These are phyloP conservation scores for Venustoraphidia nigricollis DNA, from an alignment of 2,888 invertebrate genomes.

Conservation along the genomic window DNA sequence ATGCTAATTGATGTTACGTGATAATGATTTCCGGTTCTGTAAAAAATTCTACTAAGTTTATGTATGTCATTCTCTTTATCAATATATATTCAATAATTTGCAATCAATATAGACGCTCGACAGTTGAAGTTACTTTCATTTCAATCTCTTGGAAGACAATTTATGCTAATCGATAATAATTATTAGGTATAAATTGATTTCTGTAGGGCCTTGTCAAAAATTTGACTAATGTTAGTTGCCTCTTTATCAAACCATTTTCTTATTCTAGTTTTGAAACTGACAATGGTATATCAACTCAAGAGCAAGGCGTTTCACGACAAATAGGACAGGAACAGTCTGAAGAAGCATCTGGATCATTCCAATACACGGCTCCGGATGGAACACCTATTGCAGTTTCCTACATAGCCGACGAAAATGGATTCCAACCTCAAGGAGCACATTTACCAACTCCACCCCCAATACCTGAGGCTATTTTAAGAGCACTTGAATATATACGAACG, in stretches of 20 bases:
- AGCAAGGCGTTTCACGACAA: slow-evolving; percentile 36
- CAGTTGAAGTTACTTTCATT: no score
- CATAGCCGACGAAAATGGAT: slow-evolving; percentile 53
- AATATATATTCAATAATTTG: no score
- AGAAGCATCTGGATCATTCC: slow-evolving; percentile 35
- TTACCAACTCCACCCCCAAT: slow-evolving; percentile 15
- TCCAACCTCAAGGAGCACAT: slow-evolving; percentile 36
- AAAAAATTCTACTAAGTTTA: no score
- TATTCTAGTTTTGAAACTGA: slow-evolving; percentile 38
- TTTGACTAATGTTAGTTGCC: background rate
- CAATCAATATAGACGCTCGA: no score
- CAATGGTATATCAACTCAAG: slow-evolving; percentile 45
- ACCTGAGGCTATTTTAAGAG: slow-evolving; percentile 22
- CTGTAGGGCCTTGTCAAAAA: background rate
- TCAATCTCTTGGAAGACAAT: no score
- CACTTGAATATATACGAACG: slow-evolving; percentile 20
- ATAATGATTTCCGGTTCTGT: no score
- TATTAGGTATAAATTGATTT: background rate
- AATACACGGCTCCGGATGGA: slow-evolving; percentile 46
- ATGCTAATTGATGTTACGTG: no score
- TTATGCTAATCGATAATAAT: background rate
- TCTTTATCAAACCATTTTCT: background rate
- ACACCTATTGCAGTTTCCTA: slow-evolving; percentile 38
- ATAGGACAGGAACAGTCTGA: slow-evolving; percentile 30
- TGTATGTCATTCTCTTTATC: no score